Base-by-base conservation (phyloP, 1,140 invertebrate species). In the Spodoptera litura region DNA sequence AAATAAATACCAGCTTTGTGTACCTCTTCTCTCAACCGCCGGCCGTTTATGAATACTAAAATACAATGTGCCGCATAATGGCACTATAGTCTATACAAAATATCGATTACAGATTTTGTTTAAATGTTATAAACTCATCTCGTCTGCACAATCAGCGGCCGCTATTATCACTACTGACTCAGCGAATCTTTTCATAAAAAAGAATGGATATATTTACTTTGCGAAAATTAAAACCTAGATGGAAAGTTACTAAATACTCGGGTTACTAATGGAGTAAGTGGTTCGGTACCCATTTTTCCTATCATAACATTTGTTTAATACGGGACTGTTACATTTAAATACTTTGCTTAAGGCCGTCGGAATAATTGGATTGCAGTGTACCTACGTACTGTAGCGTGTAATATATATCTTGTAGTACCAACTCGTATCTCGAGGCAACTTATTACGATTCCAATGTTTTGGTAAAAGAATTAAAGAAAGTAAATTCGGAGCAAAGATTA, bases 41-140 rank as follows among this genome's bases (percentile, higher is more conserved):
- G 51, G 52, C 52, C 52, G 68, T 71, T 71, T 71, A 71, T 56
- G 52, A 56, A 71, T 71, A 71, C 68, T 71, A 71, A 71, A 71
- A 71, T 56, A 56, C 52, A 56, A 71, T 56, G 52, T 71, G 51
- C 52, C 68, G 52, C 68, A 56, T 71, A 56, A 56, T 71, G 31
- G 52, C 68, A 71, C 68, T 71, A 71, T 71, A 51, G 68, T 71
- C 68, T 71, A 35, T 71, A 56, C 52, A 71, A 71, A 71, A 71
- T 71, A 71, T 71, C 52, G 68, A 71, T 56, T 71, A 71, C 52
- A 35, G 68, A 71, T 56, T 71, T 71, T 71, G 52, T 71, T 71
- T 56, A 71, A 71, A 71, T 56, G 53, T 70, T 71, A 71, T 56
- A 71, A 71, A 71, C 52, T 71, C 68, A 71, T 71, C 68, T n/a